Evolutionary conservation across 2,113 vertebrate genomes (phyloP).

Genomic region (Rutilus rutilus): DNA sequence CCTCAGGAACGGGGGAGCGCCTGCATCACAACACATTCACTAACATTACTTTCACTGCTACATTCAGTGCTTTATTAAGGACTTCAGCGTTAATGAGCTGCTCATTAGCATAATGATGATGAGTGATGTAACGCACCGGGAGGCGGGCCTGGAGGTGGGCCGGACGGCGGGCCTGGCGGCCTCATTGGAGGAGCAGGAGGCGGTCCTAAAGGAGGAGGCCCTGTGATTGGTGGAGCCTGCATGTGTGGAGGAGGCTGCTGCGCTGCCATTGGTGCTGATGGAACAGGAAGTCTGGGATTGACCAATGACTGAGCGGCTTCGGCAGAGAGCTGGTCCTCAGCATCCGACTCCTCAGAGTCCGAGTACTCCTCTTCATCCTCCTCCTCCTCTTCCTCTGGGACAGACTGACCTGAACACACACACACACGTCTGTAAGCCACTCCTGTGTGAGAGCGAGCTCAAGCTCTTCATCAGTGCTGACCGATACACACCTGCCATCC

Average conservation of each 20-base stretch:
- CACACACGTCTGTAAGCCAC: neutral
- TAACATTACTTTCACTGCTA: neutral
- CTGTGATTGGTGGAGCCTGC: constrained; percentile 91
- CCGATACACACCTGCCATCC: constrained; percentile 86
- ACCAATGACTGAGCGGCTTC: constrained; percentile 71
- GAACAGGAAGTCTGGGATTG: constrained; percentile 66
- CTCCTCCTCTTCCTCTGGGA: constrained; percentile 86
- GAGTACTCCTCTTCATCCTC: constrained; percentile 93
- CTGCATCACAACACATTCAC: constrained; percentile 64
- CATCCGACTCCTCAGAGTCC: constrained; percentile 84
- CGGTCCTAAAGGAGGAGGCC: constrained; percentile 91
- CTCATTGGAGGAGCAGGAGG: constrained; percentile 91
- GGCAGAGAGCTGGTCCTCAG: constrained; percentile 77
- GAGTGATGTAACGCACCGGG: constrained; percentile 78
- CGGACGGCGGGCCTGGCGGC: constrained; percentile 94
- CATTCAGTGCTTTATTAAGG: neutral
- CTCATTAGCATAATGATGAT: neutral
- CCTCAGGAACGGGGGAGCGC: constrained; percentile 94
- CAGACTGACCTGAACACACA: constrained; percentile 86
- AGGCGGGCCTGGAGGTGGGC: constrained; percentile 76
- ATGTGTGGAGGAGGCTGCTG: constrained; percentile 81
- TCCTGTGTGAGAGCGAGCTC: too few relatives aligned
- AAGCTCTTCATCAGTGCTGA: too few relatives aligned
- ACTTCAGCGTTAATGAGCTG: neutral
- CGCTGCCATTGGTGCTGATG: constrained; percentile 61